phyloP scores from a whole-genome alignment of 2,888 invertebrate genomes.

The Ischnus inquisitorius region DNA sequence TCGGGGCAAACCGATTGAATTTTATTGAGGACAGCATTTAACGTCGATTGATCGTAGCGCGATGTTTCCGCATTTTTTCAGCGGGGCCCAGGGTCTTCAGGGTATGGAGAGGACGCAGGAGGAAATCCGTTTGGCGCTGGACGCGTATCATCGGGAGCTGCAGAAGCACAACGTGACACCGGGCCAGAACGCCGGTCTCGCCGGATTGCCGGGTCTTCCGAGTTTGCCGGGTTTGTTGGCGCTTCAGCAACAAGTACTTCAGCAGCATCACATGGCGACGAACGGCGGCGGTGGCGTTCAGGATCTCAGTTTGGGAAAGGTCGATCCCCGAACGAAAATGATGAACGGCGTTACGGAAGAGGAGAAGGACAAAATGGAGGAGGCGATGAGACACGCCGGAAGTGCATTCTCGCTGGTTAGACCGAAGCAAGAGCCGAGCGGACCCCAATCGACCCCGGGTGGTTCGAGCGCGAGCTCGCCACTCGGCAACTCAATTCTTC shows the following conservation, averaged over 20 bases:
- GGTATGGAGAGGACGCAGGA: slow-evolving; percentile 89
- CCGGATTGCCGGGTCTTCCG: slow-evolving; percentile 87
- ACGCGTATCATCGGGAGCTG: slow-evolving; percentile 97
- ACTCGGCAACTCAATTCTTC: slow-evolving; percentile 93
- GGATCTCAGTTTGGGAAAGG: slow-evolving; percentile 94
- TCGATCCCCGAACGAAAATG: slow-evolving; percentile 86
- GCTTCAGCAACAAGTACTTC: slow-evolving; percentile 90
- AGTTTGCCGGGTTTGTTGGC: slow-evolving; percentile 90
- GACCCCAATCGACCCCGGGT: slow-evolving; percentile 89
- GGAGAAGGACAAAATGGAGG: slow-evolving; percentile 90
- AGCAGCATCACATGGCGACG: slow-evolving; percentile 85
- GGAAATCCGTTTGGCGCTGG: slow-evolving; percentile 95
- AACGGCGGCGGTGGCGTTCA: slow-evolving; percentile 88
- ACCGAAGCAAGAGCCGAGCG: slow-evolving; percentile 92
- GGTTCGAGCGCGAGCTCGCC: slow-evolving; percentile 93
- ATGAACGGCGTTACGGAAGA: slow-evolving; percentile 89
- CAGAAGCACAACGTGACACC: slow-evolving; percentile 92
- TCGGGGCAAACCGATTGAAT: slow-evolving; percentile 73
- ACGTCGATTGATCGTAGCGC: slow-evolving; percentile 86
- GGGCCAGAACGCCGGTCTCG: slow-evolving; percentile 84
- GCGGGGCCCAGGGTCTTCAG: slow-evolving; percentile 87
- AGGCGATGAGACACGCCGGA: slow-evolving; percentile 91
- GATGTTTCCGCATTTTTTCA: slow-evolving; percentile 95
- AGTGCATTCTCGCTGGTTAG: slow-evolving; percentile 95
- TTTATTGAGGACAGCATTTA: slow-evolving; percentile 85